Base-by-base conservation (phyloP, 2,113 vertebrate species). In the Prionailurus viverrinus region DNA sequence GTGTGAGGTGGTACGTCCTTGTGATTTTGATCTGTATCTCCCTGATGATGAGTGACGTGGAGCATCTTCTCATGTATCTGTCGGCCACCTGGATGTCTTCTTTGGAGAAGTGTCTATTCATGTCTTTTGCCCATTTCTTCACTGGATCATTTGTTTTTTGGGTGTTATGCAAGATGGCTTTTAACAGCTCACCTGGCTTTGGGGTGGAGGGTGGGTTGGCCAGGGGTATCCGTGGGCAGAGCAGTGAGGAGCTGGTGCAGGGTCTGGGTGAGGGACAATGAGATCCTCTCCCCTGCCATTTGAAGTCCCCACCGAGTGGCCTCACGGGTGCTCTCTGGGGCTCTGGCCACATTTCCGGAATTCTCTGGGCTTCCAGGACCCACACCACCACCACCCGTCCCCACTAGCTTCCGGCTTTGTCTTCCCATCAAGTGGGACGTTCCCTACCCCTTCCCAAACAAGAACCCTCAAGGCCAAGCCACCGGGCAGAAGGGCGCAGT, bases 321-420 rank as follows among this genome's bases (percentile, higher is more conserved):
- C 55, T 45, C 65, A 1, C 2, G 12, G 51, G 21, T 11, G 1
- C 19, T 27, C 71, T 7, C 65, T 85, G 13, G 25, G 61, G 61
- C 39, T 71, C 78, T 65, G 55, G 61, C 71, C 41, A 45, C 6
- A 3, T 7, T 41, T 55, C 33, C 14, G 27, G 65, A 12, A 45
- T 41, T 53, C 53, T 27, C 86, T 41, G 41, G 81, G 16, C 29
- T 65, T 65, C 5, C 5, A 36, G 78, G 29, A 27, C 31, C 58
- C 63, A 5, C 48, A 2, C 7, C 3, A 5, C 58, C 8, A 1
- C 10, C 21, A 14, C 4, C 39, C 11, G 10, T 21, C 4, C 51
- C 14, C 51, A 1, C 51, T 36, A 66, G 65, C 45, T 33, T 85
- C 45, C 33, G n/a, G 86, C 51, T 68, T 13, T 48, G 36, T 73